phyloP scores from a whole-genome alignment of 2,888 invertebrate species.

The Criorhina ranunculi region DNA sequence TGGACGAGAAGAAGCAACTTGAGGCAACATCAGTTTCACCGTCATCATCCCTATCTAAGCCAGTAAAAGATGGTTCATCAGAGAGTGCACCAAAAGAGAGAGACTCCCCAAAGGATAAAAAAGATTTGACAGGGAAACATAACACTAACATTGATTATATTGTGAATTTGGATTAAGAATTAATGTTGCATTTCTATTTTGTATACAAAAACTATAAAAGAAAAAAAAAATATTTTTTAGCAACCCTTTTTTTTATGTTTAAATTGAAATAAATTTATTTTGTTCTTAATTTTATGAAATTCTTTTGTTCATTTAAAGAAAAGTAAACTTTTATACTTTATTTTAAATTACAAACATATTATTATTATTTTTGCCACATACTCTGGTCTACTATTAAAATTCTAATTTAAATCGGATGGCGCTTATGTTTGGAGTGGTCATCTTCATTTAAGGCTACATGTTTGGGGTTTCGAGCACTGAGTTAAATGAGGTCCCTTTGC shows the following conservation, averaged over 20 bases:
- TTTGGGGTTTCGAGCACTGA: too few relatives aligned
- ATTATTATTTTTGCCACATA: too few relatives aligned
- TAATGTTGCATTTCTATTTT: slow-evolving; percentile 52
- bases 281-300: neutral
- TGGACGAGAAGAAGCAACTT: slow-evolving; percentile 63
- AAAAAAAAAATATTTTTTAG: slow-evolving; percentile 3
- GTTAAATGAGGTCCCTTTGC: too few relatives aligned
- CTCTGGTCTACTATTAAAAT: too few relatives aligned
- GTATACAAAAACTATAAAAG: slow-evolving; percentile 19
- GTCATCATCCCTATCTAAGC: neutral
- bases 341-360: too few relatives aligned
- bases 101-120: slow-evolving; percentile 31
- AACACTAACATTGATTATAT: slow-evolving; percentile 54
- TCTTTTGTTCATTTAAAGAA: neutral
- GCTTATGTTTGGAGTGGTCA: too few relatives aligned
- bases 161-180: slow-evolving; percentile 58
- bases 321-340: neutral
- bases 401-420: too few relatives aligned
- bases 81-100: slow-evolving; percentile 17
- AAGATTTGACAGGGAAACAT: slow-evolving; percentile 31
- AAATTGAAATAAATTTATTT: slow-evolving; percentile 11
- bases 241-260: slow-evolving; percentile 1
- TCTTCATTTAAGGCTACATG: too few relatives aligned
- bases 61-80: slow-evolving; percentile 6
- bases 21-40: slow-evolving; percentile 6